Evolutionary conservation across 2,113 vertebrate genomes (phyloP), one percentile per base, ranked within the genome.

Genomic region (Tricholaema leucomelas): DNA sequence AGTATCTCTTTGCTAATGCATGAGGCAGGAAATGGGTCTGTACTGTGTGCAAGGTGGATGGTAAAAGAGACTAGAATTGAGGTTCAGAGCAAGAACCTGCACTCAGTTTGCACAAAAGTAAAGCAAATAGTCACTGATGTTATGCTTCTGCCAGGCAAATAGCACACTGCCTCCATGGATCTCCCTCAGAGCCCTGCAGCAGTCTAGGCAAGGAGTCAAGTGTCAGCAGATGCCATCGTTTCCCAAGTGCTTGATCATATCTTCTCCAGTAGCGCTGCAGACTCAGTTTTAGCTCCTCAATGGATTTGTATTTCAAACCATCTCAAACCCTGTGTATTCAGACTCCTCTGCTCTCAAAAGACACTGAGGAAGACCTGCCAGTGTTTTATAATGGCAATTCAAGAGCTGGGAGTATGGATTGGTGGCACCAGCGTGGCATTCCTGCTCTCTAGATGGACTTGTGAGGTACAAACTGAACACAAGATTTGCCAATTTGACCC

Each of bases 121-220:
- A 82, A 72, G 85, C 67, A 96, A 95, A 96, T 92, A 95, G 90
- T 91, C 87, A 87, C 38, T 40, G 64, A 15, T 92, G 72, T 59
- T 82, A 46, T 67, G 28, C 7, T 82, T 31, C 36, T 78, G 80
- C 31, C 60, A 84, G 81, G 85, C 75, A 96, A 96, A 96, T 91
- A 91, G 40, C 82, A 87, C 0, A 0, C 16, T 7, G 30, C 46
- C 48, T 60, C 46, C 0, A 1, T 24, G 40, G 24, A 30, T 70
- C 66, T 73, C 7, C 67, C 40, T 5, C 6, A 61, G 71, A 78
- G 56, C 20, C 31, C 71, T 42, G 40, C 33, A 58, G 31, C 52
- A 52, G 52, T 3, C 15, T 6, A 46, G 55, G 38, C 67, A 60
- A 55, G 25, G 31, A 83, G 50, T 11, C 24, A 54, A 78, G 27